Evolutionary conservation across 2,888 invertebrate species (phyloP).

Genomic region (Amiota minor): DNA sequence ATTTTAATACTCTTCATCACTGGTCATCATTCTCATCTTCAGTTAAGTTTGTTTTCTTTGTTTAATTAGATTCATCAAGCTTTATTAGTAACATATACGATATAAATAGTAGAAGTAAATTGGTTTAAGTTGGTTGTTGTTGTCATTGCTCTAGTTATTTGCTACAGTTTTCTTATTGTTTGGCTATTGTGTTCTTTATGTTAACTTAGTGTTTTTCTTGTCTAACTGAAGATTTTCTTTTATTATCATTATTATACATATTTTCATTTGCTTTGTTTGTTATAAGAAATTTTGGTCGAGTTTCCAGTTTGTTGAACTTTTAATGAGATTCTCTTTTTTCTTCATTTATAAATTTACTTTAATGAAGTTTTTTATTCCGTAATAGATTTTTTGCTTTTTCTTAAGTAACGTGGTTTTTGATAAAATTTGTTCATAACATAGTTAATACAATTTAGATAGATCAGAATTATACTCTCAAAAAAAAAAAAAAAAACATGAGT

Average conservation of each 20-base stretch:
- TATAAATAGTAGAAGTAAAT: too few species aligned
- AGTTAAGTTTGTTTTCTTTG: too few species aligned
- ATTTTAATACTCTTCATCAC: neutral
- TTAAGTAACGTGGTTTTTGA: too few species aligned
- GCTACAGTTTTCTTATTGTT: neutral
- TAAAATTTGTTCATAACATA: too few species aligned
- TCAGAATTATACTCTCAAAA: too few species aligned
- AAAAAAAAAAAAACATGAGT: too few species aligned
- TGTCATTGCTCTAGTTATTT: slow-evolving; percentile 19
- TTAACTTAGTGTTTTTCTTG: neutral
- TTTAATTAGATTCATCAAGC: too few species aligned
- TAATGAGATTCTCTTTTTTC: slow-evolving; percentile 16
- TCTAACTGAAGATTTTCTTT: neutral
- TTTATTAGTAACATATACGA: too few species aligned
- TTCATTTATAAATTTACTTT: neutral
- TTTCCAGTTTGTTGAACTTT: slow-evolving; percentile 33
- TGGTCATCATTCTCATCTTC: neutral
- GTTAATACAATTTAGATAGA: too few species aligned
- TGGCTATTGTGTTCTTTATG: neutral
- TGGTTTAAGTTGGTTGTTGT: neutral
- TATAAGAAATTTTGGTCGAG: neutral
- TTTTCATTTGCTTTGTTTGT: slow-evolving; percentile 6
- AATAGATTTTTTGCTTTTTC: too few species aligned
- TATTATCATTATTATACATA: neutral
- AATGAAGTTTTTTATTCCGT: too few species aligned